Percentiles rank a stretch among this genome's conserved stretches.
Conservation (phyloP, 1,140 invertebrate genomes). For the Triops cancriformis region DNA sequence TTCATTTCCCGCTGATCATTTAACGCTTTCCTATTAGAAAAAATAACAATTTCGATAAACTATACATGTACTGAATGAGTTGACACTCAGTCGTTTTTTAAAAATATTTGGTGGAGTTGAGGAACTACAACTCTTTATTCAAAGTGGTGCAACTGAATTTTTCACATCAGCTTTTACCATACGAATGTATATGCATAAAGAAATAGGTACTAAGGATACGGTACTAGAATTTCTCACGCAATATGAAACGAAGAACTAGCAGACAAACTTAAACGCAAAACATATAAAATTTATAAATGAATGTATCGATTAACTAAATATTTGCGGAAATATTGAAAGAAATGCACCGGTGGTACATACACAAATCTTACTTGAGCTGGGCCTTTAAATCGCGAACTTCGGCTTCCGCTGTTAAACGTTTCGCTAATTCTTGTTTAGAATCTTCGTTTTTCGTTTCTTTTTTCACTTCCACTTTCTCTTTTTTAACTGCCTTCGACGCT, state of each 20-base stretch:
- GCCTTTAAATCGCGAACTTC: constrained; percentile 75
- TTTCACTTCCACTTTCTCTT: constrained; percentile 44
- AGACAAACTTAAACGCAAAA: too few relatives aligned
- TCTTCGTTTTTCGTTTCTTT: constrained; percentile 42
- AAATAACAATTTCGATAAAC: constrained; percentile 25
- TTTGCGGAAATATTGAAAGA: too few relatives aligned
- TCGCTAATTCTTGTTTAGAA: constrained; percentile 24
- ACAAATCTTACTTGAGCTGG: constrained; percentile 70
- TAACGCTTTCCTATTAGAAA: constrained; percentile 68
- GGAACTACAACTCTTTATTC: too few relatives aligned
- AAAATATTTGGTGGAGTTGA: too few relatives aligned
- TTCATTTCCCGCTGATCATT: constrained; percentile 76
- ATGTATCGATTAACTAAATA: too few relatives aligned
- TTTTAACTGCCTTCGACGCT: constrained; percentile 47
- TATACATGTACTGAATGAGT: too few relatives aligned
- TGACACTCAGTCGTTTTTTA: too few relatives aligned
- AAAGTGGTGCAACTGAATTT: too few relatives aligned
- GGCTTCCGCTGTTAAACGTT: constrained; percentile 47
- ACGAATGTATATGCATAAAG: too few relatives aligned
- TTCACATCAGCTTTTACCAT: too few relatives aligned
- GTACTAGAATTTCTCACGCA: too few relatives aligned
- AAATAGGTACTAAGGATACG: too few relatives aligned
- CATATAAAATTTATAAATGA: constrained; percentile 9
- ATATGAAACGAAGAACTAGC: constrained; percentile 10
- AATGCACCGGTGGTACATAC: neutral